Evolutionary conservation across 2,888 invertebrate species (phyloP), one percentile per base, ranked within the genome.

Genomic region (Erannis defoliaria): DNA sequence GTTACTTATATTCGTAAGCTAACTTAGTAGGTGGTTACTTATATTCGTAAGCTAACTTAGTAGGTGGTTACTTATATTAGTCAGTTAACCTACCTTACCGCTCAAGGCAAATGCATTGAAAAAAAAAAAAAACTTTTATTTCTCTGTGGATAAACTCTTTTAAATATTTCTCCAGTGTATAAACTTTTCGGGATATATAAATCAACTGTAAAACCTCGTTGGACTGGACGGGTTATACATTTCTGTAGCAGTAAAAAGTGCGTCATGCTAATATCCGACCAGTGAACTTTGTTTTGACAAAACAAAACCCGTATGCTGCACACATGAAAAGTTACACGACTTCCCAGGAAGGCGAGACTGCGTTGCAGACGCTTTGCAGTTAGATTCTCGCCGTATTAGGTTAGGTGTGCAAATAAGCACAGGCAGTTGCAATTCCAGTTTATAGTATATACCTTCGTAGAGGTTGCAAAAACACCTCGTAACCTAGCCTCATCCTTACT

Each of bases 181-280:
- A 66, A 67, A 65, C 63, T 56, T 62, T 49, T 16, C n/a, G n/a
- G 33, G 33, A 43, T 45, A 58, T 51, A 71, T 75, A 75, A 76
- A 74, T 74, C 72, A 68, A 62, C 66, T 50, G 60, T 55, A 59
- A 65, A 63, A 57, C 50, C 33, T 63, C 26, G 43, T 53, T 54
- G 45, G 57, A 4, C 19, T 19, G 35, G 50, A 23, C 53, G 23
- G 53, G 48, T 56, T 8, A 18, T 56, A 51, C 43, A 55, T 55
- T 62, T 61, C 38, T 42, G 55, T 18, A 38, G 57, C 58, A 33
- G 59, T 62, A 62, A 60, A 64, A 68, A 65, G 8, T 38, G 21
- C 58, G 5, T 56, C 35, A 56, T 38, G 48, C 51, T 37, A 62
- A 62, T 64, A 45, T 50, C 19, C n/a, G 16, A 19, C 49, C 16